Percentiles rank a stretch among this genome's conserved stretches.
These are phyloP conservation scores for Amazona finschi DNA, from an alignment of 2,797 vertebrate species.

Conservation along the genomic window DNA sequence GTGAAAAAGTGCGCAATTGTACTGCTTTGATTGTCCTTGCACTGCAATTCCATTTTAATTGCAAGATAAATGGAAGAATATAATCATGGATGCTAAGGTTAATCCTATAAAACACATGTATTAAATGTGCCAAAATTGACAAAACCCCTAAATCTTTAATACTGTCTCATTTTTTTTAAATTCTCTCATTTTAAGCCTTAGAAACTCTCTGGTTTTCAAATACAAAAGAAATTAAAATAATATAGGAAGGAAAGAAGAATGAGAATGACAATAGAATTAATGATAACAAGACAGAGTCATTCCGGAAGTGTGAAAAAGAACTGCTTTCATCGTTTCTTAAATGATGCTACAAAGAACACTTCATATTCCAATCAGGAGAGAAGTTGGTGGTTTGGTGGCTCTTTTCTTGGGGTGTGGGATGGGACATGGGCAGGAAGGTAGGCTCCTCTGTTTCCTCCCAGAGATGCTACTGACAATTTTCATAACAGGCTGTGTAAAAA, in stretches of 20 bases:
- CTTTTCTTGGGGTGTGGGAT: fast-evolving
- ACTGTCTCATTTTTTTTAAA: neutral
- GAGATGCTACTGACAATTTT: neutral
- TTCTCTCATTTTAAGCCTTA: neutral
- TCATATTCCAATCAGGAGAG: neutral
- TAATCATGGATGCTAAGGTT: neutral
- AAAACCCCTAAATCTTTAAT: neutral
- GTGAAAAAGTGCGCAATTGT: neutral
- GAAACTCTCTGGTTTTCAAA: neutral
- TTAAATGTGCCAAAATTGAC: neutral
- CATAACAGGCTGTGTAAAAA: neutral
- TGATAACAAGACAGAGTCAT: neutral
- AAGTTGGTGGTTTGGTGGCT: neutral
- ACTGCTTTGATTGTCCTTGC: neutral
- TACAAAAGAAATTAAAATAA: neutral
- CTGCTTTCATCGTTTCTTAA: neutral
- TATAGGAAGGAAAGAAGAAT: neutral
- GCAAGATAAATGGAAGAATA: neutral
- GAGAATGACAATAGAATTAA: neutral
- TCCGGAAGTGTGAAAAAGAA: neutral
- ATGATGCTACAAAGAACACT: neutral
- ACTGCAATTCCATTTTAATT: neutral
- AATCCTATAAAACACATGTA: neutral
- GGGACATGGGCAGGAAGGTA: neutral
- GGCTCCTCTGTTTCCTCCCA: neutral